Conservation (phyloP, 2,113 vertebrate species). For the Balaeniceps rex region DNA sequence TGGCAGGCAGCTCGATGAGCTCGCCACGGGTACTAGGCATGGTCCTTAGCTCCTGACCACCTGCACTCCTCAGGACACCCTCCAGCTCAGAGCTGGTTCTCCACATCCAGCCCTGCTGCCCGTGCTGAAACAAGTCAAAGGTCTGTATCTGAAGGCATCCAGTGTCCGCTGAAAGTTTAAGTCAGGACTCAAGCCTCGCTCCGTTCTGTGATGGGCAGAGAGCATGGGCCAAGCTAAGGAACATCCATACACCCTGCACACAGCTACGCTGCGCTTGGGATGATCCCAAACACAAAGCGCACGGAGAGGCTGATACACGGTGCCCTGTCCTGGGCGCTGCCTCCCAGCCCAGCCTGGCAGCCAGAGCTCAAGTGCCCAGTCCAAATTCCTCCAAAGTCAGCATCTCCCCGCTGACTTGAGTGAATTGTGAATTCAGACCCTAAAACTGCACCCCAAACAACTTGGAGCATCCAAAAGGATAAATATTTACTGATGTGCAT, state of each 20-base stretch:
- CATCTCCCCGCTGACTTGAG: neutral
- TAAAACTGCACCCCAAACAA: neutral
- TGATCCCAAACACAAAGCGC: neutral
- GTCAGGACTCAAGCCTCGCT: neutral
- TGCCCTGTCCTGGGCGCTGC: neutral
- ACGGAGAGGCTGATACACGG: fast-evolving
- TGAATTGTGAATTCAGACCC: neutral
- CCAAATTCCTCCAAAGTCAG: neutral
- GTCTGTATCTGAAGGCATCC: neutral
- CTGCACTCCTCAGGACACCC: neutral
- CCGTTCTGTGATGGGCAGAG: neutral
- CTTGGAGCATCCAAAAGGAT: neutral
- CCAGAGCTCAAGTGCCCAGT: neutral
- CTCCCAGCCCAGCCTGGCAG: neutral
- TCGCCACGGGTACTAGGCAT: fast-evolving
- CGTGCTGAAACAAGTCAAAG: fast-evolving
- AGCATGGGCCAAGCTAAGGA: fast-evolving
- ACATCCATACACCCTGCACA: fast-evolving
- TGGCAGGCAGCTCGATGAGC: neutral
- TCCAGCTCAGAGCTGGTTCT: neutral
- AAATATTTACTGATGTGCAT: neutral
- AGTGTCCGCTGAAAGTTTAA: too few relatives aligned
- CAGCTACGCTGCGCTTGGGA: neutral
- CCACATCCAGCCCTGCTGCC: neutral
- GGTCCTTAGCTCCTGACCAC: neutral